Conservation (phyloP, 2,113 vertebrate species). For the Macrotus californicus region DNA sequence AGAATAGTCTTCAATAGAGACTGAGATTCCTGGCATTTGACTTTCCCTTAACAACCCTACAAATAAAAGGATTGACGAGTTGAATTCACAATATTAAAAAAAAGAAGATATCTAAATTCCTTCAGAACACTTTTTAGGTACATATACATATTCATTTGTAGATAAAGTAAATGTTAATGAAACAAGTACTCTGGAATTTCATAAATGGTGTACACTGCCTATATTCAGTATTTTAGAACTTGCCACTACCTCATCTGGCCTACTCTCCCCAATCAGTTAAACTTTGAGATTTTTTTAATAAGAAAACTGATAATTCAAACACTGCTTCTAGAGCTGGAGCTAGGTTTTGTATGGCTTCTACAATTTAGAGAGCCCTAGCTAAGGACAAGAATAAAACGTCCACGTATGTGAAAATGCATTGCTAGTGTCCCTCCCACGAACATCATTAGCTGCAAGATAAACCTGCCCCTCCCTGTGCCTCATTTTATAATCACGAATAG, state of each 20-base stretch:
- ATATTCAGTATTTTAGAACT: not conserved
- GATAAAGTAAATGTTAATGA: not conserved
- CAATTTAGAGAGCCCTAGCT: not conserved
- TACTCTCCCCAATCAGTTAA: not conserved
- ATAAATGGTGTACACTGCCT: not conserved
- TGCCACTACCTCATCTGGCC: not conserved
- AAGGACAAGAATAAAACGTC: not conserved
- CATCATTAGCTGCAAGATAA: not conserved
- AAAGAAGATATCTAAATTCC: not conserved
- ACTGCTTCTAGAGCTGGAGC: not conserved
- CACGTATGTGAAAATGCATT: not conserved
- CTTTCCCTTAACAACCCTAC: not conserved
- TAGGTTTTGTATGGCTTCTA: not conserved
- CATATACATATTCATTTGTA: not conserved
- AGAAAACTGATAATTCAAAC: not conserved
- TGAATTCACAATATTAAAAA: not conserved
- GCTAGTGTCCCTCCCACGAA: not conserved
- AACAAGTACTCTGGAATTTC: not conserved
- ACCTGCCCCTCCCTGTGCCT: not conserved
- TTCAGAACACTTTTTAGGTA: not conserved
- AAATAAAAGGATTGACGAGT: not conserved
- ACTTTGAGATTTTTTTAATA: not conserved
- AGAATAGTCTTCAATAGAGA: not conserved
- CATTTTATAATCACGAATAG: not conserved
- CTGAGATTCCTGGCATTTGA: not conserved